Percentiles rank a stretch among this genome's conserved stretches.
These are phyloP conservation scores for Melanocharis versteri DNA, from an alignment of 2,113 vertebrate genomes.

Conservation along the genomic window DNA sequence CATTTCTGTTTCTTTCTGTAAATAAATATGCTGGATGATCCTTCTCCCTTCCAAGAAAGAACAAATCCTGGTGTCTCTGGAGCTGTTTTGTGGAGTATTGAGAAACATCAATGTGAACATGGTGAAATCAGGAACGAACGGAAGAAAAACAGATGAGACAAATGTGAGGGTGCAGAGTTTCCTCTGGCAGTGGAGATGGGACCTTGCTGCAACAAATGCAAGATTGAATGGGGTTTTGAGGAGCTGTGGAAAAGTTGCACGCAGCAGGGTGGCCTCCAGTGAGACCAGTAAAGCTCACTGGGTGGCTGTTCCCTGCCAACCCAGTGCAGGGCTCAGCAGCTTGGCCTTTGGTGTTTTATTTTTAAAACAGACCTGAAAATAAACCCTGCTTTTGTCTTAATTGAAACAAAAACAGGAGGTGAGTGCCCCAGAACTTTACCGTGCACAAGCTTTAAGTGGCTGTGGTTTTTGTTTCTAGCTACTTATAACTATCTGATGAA, in stretches of 20 bases:
- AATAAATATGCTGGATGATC: background rate
- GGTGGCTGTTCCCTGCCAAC: background rate
- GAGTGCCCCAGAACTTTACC: background rate
- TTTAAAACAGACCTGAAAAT: background rate
- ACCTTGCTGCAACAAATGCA: background rate
- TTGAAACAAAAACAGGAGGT: slow-evolving; percentile 10
- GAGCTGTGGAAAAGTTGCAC: background rate
- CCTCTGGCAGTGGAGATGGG: background rate
- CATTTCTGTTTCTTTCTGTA: background rate
- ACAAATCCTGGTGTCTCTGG: background rate
- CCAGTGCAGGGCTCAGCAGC: background rate
- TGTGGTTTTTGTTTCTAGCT: slow-evolving; percentile 44
- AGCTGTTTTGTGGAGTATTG: background rate
- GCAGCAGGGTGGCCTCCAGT: background rate
- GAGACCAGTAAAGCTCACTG: background rate
- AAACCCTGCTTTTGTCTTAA: background rate
- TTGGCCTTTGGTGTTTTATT: background rate
- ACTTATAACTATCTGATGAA: slow-evolving; percentile 10
- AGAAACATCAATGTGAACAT: background rate
- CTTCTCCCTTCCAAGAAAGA: background rate
- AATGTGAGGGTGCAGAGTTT: background rate
- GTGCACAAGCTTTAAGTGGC: background rate
- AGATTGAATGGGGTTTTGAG: background rate
- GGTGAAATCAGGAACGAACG: background rate
- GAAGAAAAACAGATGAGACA: background rate